These are phyloP conservation scores for Pristionchus arcanus DNA, from an alignment of 2,888 invertebrate species.

Conservation along the genomic window DNA sequence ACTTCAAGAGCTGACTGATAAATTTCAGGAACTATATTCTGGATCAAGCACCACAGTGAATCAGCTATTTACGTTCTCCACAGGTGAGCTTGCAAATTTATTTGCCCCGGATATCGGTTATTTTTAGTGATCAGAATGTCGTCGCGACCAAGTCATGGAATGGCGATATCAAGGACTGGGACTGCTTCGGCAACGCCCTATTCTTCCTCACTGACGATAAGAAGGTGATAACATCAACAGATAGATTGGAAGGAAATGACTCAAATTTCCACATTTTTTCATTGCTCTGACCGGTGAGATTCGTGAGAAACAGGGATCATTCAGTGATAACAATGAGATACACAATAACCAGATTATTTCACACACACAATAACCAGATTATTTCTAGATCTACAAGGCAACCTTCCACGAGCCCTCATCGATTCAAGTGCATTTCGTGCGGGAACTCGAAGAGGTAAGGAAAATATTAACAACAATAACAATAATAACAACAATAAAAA, in stretches of 20 bases:
- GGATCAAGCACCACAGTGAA: no score
- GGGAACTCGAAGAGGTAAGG: background rate
- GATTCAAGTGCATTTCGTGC: background rate
- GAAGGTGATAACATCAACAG: background rate
- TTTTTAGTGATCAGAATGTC: background rate
- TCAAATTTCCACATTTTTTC: no score
- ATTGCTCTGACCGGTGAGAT: no score
- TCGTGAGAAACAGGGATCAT: no score
- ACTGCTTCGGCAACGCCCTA: background rate
- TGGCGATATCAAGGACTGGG: background rate
- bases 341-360: no score
- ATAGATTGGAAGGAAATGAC: background rate
- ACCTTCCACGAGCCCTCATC: background rate
- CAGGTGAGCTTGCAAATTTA: background rate
- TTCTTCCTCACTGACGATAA: background rate
- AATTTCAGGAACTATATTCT: no score
- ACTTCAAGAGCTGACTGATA: no score
- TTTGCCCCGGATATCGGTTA: no score
- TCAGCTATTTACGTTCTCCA: no score
- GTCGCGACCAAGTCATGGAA: background rate
- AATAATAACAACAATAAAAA: background rate
- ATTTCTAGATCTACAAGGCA: background rate
- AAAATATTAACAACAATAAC: no score
- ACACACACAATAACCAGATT: no score
- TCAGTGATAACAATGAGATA: no score